phyloP scores from a whole-genome alignment of 1,140 invertebrate genomes.

The Ceratina australensis region DNA sequence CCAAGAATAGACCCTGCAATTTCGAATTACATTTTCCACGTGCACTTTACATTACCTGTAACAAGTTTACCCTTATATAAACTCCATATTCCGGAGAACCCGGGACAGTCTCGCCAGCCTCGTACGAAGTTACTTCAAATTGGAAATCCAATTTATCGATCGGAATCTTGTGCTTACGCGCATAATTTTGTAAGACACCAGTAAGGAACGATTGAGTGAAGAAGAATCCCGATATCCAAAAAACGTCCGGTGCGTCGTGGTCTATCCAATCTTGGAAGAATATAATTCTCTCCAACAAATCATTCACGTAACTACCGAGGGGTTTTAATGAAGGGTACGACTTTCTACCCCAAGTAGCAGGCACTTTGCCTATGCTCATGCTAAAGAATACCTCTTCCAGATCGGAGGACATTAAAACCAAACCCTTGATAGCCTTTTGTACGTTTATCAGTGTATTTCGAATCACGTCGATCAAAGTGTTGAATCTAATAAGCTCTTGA shows the following conservation, averaged over 20 bases:
- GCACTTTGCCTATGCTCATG: slow-evolving; percentile 89
- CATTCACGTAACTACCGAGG: slow-evolving; percentile 92
- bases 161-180: slow-evolving; percentile 89
- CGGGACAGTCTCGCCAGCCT: slow-evolving; percentile 76
- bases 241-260: slow-evolving; percentile 88
- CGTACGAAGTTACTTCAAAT: slow-evolving; percentile 86
- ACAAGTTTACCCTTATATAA: slow-evolving; percentile 82
- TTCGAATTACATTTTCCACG: background rate
- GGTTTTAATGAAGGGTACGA: slow-evolving; percentile 97
- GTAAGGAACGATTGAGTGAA: slow-evolving; percentile 98
- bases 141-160: slow-evolving; percentile 93
- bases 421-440: slow-evolving; percentile 91
- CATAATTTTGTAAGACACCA: slow-evolving; percentile 95
- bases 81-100: slow-evolving; percentile 81
- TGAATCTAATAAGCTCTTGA: slow-evolving; percentile 92
- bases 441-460: slow-evolving; percentile 86
- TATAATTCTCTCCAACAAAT: slow-evolving; percentile 86
- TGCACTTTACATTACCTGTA: background rate
- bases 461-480: slow-evolving; percentile 85
- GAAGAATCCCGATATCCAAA: slow-evolving; percentile 97
- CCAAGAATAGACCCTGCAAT: slow-evolving; percentile 89
- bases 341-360: slow-evolving; percentile 88
- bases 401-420: slow-evolving; percentile 92
- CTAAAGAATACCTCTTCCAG: slow-evolving; percentile 88
- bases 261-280: slow-evolving; percentile 94